Evolutionary conservation across 2,113 vertebrate genomes (phyloP), one percentile per base, ranked within the genome.

Genomic region (Oncorhynchus mykiss): DNA sequence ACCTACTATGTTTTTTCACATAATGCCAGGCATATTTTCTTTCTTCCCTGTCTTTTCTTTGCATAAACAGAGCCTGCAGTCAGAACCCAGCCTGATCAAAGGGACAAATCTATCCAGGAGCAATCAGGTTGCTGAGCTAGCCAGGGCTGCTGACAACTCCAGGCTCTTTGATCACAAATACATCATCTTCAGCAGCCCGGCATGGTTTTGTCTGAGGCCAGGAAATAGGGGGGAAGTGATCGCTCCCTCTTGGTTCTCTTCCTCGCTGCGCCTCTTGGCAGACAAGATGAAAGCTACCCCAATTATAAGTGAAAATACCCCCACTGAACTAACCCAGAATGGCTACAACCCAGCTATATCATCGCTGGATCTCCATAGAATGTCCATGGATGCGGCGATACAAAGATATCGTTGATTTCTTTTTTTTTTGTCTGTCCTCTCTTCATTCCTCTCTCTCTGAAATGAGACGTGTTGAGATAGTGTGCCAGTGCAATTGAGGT

Each of bases 121-220:
- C 92, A 95, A 93, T 93, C 93, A 91, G 90, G 93, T 92, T 94
- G 84, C 90, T 86, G 85, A 0, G 51, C 91, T 92, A 92, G 94
- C 88, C 87, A 84, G 88, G 91, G 87, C 90, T 93, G 92, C 91
- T 94, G 95, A 93, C 91, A 94, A 93, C 88, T 88, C 81, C 83
- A 86, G 93, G 92, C 83, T 93, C 96, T 97, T 97, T 96, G 95
- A 95, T 95, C 95, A 95, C 87, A 93, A 93, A 93, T 88, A 92
- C 92, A 91, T 95, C 94, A 95, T 94, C 91, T 92, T 92, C 93
- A 93, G 91, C 91, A 93, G 91, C 65, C 66, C 13, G 5, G 85
- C 91, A 87, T 92, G 92, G 91, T 93, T 96, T 95, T 95, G 95
- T 96, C 92, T 96, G 93, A 92, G 93, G 92, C 89, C 93, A 85